Conservation (phyloP, 2,113 vertebrate genomes). For the Ageneiosus marmoratus region DNA sequence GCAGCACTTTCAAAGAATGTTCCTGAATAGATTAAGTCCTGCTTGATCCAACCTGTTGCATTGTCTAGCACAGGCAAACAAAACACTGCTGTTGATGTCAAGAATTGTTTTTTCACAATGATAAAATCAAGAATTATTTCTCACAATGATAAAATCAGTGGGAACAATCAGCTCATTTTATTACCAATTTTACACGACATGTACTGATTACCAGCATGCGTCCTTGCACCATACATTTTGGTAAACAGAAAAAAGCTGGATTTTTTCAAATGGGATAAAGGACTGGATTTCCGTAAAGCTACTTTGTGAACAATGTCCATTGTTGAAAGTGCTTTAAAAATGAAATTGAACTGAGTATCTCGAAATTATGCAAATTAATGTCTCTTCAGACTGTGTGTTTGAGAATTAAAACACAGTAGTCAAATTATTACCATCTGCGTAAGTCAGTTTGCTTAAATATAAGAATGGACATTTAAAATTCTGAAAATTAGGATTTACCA, state of each 20-base stretch:
- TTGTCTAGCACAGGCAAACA: background rate
- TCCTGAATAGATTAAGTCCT: conserved; percentile 29
- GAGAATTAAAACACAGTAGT: background rate
- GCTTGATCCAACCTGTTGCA: background rate
- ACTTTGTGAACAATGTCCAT: background rate
- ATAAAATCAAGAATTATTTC: conserved; percentile 7
- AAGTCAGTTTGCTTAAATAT: background rate
- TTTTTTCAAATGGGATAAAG: background rate
- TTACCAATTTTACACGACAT: background rate
- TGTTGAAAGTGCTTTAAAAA: background rate
- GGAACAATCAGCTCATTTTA: background rate
- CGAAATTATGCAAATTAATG: background rate
- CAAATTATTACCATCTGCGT: background rate
- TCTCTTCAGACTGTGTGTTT: background rate
- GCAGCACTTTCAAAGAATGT: conserved; percentile 24
- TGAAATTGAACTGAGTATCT: background rate
- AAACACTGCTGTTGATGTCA: background rate
- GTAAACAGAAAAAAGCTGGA: background rate
- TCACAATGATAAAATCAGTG: background rate
- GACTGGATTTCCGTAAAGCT: background rate
- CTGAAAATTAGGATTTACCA: background rate
- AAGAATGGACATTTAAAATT: background rate
- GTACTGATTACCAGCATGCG: background rate
- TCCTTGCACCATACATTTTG: background rate
- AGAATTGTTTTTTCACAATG: background rate